Evolutionary conservation across 2,797 vertebrate species (phyloP).

Genomic region (Mormyrus proboscirostris): DNA sequence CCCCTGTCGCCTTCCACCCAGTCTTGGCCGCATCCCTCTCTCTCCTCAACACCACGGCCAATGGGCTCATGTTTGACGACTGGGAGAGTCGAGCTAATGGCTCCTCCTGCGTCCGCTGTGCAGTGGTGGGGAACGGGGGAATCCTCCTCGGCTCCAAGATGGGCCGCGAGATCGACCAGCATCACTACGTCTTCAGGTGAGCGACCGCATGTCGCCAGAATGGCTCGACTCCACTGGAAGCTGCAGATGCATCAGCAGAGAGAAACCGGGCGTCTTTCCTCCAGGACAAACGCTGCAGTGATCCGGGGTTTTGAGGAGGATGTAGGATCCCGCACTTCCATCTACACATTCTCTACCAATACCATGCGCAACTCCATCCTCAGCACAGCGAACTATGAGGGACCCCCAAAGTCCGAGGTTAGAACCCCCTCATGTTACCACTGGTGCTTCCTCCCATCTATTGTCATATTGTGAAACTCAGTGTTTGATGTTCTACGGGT

Average conservation of each 20-base stretch:
- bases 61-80: slow-evolving; percentile 59
- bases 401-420: slow-evolving; percentile 52
- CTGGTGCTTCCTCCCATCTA: neutral
- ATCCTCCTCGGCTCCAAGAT: slow-evolving; percentile 61
- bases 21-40: slow-evolving; percentile 54
- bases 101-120: slow-evolving; percentile 57
- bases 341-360: slow-evolving; percentile 75
- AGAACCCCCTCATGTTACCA: neutral
- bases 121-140: slow-evolving; percentile 72
- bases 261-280: neutral
- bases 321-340: slow-evolving; percentile 67
- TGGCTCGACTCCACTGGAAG: neutral
- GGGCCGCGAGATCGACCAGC: slow-evolving; percentile 65
- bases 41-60: slow-evolving; percentile 57
- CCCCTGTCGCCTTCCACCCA: slow-evolving; percentile 29
- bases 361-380: slow-evolving; percentile 71
- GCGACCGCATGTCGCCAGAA: neutral
- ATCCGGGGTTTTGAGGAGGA: slow-evolving; percentile 61
- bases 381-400: slow-evolving; percentile 36
- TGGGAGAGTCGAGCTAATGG: slow-evolving; percentile 39
- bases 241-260: neutral
- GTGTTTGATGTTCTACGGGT: neutral
- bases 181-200: slow-evolving; percentile 75
- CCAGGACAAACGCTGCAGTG: slow-evolving; percentile 68
- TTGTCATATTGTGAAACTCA: neutral